Percentiles rank a stretch among this genome's conserved stretches.
Evolutionary conservation across 2,888 invertebrate genomes (phyloP).

Genomic region (Agrilus cyanescens): DNA sequence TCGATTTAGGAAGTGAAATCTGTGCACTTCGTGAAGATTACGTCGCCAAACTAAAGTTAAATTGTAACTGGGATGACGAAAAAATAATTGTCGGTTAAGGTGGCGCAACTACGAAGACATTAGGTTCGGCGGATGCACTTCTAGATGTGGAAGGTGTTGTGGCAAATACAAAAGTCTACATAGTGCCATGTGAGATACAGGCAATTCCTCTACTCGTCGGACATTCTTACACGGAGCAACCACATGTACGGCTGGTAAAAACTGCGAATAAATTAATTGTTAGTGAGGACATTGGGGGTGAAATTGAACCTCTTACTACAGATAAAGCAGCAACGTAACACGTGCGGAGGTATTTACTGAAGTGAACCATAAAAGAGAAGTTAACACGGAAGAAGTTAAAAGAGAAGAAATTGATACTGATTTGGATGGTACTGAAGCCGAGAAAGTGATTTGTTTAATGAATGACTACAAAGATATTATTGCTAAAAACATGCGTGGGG

Average conservation of each 20-base stretch:
- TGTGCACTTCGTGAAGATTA: too few species aligned
- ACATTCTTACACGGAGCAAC: conserved; percentile 6
- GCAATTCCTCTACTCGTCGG: conserved; percentile 4
- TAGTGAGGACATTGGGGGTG: neutral
- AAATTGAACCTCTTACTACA: neutral
- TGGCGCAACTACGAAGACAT: neutral
- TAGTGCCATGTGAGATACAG: conserved; percentile 3
- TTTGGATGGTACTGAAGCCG: too few species aligned
- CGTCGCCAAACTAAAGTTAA: too few species aligned
- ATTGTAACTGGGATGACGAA: too few species aligned
- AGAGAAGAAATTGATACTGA: too few species aligned
- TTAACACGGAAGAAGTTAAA: too few species aligned
- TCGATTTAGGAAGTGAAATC: too few species aligned
- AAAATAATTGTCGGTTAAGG: conserved; percentile 6
- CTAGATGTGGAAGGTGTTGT: conserved; percentile 5
- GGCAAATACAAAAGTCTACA: neutral
- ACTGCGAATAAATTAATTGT: conserved; percentile 1
- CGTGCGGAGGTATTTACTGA: too few species aligned
- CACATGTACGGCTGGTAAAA: conserved; percentile 1
- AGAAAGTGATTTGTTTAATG: too few species aligned
- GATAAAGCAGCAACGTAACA: too few species aligned
- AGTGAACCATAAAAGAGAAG: too few species aligned
- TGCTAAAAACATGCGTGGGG: conserved; percentile 10
- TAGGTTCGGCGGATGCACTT: neutral
- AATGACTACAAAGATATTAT: conserved; percentile 9